Percentiles rank a stretch among this genome's conserved stretches.
Conservation (phyloP, 2,888 invertebrate genomes). For the Psococerastis gibbosa region DNA sequence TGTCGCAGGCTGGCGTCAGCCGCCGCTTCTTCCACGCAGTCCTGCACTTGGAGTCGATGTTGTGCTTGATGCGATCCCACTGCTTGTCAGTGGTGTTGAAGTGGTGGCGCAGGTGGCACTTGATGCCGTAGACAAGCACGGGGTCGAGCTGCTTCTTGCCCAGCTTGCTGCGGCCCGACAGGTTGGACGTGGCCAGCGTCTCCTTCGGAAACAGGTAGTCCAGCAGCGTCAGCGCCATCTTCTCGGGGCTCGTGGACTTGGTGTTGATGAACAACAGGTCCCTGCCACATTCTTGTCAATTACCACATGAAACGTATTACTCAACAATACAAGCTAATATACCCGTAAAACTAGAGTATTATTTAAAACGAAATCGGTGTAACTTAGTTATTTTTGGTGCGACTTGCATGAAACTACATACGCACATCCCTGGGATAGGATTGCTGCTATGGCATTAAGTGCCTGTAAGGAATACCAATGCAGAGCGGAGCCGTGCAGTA, state of each 20-base stretch:
- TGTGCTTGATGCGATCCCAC: conserved; percentile 32
- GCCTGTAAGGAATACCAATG: too few relatives aligned
- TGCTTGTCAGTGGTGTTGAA: conserved; percentile 30
- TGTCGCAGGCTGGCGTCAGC: conserved; percentile 14
- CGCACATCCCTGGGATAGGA: too few relatives aligned
- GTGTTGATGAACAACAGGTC: conserved; percentile 30
- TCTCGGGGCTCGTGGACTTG: conserved; percentile 31
- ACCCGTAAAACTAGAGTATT: too few relatives aligned
- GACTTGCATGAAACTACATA: too few relatives aligned
- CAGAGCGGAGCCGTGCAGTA: too few relatives aligned
- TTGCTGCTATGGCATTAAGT: too few relatives aligned
- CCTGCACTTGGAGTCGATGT: conserved; percentile 33
- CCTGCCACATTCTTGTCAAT: too few relatives aligned
- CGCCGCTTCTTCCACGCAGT: conserved; percentile 26
- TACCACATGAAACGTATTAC: too few relatives aligned
- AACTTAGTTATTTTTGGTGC: too few relatives aligned
- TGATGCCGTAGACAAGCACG: conserved; percentile 25
- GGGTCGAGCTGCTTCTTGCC: conserved; percentile 32
- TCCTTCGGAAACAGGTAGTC: conserved; percentile 32
- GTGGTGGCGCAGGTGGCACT: conserved; percentile 29
- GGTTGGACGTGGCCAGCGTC: conserved; percentile 30
- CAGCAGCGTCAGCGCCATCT: conserved; percentile 31
- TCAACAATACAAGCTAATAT: too few relatives aligned
- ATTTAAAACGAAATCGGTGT: conserved; percentile 7
- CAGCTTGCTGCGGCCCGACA: conserved; percentile 31